Base-by-base conservation (phyloP, 2,888 invertebrate species). In the Nemapogon koenigi region DNA sequence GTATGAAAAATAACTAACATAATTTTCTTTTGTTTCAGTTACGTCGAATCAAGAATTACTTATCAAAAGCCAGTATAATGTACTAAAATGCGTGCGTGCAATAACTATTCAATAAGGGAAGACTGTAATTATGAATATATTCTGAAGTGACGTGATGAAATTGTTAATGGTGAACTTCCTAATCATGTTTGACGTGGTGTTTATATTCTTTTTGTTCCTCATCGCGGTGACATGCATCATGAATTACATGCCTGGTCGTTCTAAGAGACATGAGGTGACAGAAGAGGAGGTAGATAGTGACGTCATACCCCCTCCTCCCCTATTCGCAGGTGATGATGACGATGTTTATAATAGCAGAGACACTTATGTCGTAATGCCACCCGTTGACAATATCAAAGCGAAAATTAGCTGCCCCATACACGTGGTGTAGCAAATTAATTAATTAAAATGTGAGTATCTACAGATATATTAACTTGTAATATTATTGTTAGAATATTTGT, bases 171-270 rank as follows among this genome's bases (percentile, higher is more conserved):
- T 90, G 79, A 90, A 90, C 81, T 90, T 90, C 60, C 83, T 91
- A 71, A 86, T 90, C 82, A 90, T 90, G 89, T 91, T 91, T 83
- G 90, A 91, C 81, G 86, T 90, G 70, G 90, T 90, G 75, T 91
- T 91, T 82, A 83, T 90, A 78, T 90, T 90, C 76, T 90, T 91
- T 81, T 81, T 91, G 64, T 90, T 91, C 78, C 85, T 91, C 65
- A 87, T 90, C 58, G 90, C 89, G 49, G 89, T 91, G 54, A 90
- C 90, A 49, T 90, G 90, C 62, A 81, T 90, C 54, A 88, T 89
- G 64, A 90, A 90, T 70, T 91, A 90, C 66, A 83, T 90, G 70
- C 90, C 90, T 26, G 86, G 87, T 14, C 58, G 61, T 42, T 69
- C 62, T 40, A 57, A 52, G 62, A 70, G 57, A 52, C 82, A 70